Conservation (phyloP, 2,888 invertebrate genomes). For the Lasioglossum pauxillum region DNA sequence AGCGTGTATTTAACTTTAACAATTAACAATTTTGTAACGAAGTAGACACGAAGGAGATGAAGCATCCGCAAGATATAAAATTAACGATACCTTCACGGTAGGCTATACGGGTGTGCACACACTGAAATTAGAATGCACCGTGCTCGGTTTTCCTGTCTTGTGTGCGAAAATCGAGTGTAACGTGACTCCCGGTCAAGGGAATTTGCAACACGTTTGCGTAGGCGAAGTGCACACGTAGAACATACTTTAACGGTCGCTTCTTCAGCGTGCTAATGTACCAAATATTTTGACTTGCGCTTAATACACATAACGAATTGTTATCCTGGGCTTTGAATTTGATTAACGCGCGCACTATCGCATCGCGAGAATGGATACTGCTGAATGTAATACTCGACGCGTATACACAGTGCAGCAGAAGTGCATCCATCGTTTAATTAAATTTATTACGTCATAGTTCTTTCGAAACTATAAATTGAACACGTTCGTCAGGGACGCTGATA, state of each 20-base stretch:
- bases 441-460: neutral
- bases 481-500: neutral
- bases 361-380: neutral
- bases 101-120: neutral
- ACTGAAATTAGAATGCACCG: slow-evolving; percentile 28
- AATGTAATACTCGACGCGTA: neutral
- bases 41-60: no score
- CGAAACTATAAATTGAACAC: neutral
- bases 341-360: neutral
- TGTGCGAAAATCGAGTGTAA: slow-evolving; percentile 20
- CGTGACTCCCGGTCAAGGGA: slow-evolving; percentile 43
- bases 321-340: neutral
- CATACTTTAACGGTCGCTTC: neutral
- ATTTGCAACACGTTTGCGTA: slow-evolving; percentile 26
- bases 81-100: no score
- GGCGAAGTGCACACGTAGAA: neutral
- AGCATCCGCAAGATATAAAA: no score
- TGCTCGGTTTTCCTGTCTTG: slow-evolving; percentile 29
- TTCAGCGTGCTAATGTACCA: neutral
- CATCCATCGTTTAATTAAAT: slow-evolving; percentile 7
- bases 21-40: neutral
- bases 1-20: no score
- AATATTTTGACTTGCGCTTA: slow-evolving; percentile 10
- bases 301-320: neutral
- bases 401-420: neutral